These are phyloP conservation scores for Leguminivora glycinivorella DNA, from an alignment of 1,140 invertebrate genomes.

Conservation along the genomic window DNA sequence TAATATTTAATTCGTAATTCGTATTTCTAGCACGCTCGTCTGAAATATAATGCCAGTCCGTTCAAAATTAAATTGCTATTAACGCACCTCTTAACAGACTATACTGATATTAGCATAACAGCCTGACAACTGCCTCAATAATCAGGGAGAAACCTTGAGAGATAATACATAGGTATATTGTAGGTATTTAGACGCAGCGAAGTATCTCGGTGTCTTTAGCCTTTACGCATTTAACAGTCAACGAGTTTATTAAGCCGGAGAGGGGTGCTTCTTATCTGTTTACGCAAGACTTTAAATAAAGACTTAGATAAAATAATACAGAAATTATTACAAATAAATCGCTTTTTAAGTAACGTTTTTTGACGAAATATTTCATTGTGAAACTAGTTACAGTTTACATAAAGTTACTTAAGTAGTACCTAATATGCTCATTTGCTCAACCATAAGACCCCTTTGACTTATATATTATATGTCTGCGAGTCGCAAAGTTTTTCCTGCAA, in stretches of 20 bases:
- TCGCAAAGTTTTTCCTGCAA: no score
- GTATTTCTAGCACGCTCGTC: no score
- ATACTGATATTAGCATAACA: not conserved
- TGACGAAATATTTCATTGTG: not conserved
- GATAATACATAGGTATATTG: no score
- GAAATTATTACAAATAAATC: not conserved
- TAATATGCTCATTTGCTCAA: not conserved
- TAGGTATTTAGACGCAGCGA: conserved; percentile 8
- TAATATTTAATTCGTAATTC: no score
- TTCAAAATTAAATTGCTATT: not conserved
- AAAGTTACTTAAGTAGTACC: not conserved
- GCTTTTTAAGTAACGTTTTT: no score
- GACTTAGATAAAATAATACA: not conserved
- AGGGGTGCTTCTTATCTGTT: conserved; percentile 9
- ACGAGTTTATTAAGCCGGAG: conserved; percentile 3
- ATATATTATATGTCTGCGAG: no score
- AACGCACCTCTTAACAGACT: not conserved
- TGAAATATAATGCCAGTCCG: no score
- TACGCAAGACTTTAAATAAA: not conserved
- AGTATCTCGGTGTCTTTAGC: not conserved
- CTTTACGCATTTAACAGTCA: conserved; percentile 6
- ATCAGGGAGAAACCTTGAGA: not conserved
- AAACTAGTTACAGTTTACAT: not conserved
- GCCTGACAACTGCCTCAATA: not conserved
- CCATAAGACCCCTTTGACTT: not conserved